These are phyloP conservation scores for Metalampra italica DNA, from an alignment of 2,888 invertebrate genomes.

Conservation along the genomic window DNA sequence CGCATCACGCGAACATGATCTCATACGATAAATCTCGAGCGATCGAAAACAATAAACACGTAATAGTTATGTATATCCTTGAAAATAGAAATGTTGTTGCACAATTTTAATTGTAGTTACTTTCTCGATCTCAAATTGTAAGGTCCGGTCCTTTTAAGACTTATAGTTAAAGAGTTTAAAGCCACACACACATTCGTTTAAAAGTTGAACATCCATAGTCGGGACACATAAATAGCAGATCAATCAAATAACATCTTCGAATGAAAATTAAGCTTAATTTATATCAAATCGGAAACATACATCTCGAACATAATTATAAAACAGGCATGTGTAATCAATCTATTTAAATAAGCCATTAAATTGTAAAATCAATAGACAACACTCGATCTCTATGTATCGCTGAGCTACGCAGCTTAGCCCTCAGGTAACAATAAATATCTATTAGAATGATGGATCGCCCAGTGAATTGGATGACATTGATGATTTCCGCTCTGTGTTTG, in stretches of 20 bases:
- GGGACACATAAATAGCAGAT: neutral
- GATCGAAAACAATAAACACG: constrained; percentile 31
- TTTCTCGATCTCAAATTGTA: constrained; percentile 31
- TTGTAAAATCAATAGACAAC: constrained; percentile 3
- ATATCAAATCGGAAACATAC: neutral
- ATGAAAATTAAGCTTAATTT: neutral
- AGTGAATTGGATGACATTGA: constrained; percentile 41
- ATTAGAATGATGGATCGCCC: constrained; percentile 42
- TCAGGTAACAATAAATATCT: constrained; percentile 42
- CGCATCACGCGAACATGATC: constrained; percentile 37
- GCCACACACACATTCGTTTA: neutral
- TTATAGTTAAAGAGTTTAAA: neutral
- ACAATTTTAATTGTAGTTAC: constrained; percentile 31
- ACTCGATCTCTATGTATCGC: constrained; percentile 3
- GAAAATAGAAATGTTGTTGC: constrained; percentile 31
- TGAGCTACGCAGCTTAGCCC: constrained; percentile 14
- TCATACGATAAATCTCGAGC: constrained; percentile 18
- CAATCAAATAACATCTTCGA: neutral
- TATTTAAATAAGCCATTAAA: neutral
- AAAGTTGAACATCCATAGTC: neutral
- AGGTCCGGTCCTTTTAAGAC: constrained; percentile 18
- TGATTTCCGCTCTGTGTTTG: constrained; percentile 30
- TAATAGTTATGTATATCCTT: constrained; percentile 28
- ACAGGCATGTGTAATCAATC: neutral
- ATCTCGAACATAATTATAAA: too few species aligned